Base-by-base conservation (phyloP, 2,797 vertebrate genomes). In the Esox masquinongy region DNA sequence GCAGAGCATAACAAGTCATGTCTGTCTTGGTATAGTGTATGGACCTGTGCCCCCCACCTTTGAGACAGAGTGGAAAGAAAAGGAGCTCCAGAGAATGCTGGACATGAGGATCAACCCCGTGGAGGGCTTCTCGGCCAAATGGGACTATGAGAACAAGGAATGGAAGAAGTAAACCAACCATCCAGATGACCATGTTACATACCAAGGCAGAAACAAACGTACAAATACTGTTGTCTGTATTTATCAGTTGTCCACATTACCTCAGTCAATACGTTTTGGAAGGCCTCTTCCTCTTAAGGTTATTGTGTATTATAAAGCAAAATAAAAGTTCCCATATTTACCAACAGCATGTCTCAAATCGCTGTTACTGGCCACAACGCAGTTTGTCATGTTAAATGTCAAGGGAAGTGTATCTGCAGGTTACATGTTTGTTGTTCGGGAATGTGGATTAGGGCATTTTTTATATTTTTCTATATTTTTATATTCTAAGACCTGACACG, bases 131-230 rank as follows among this genome's bases (percentile, higher is more conserved):
- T 82, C 96, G 0, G 19, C 94, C 86, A 88, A 97, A 8, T 99
- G 97, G 97, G 97, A 99, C 93, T 99, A 93, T 26, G 96, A 98
- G 70, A 98, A 96, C 85, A 97, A 97, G 0, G 91, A 96, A 47
- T 99, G 97, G 97, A 99, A 99, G 92, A 98, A 99, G 72, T 99
- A 90, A 96, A 91, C 0, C 47, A 81, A 73, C 73, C 5, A 50
- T 26, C 68, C 51, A 71, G 76, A 83, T 76, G 76, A 80, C 82
- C 88, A 85, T 82, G 84, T 49, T 74, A 79, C 70, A 67, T 61
- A 75, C 85, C 73, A 85, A 88, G 84, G 85, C 63, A 69, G 86
- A 84, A 76, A 83, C 76, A 86, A 83, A 75, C n/a, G 80, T 88
- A 80, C 80, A 75, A 81, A 9, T 85, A 80, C 85, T 53, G 11